Percentiles rank a stretch among this genome's conserved stretches.
These are phyloP conservation scores for Bedellia somnulentella DNA, from an alignment of 2,888 invertebrate species.

Conservation along the genomic window DNA sequence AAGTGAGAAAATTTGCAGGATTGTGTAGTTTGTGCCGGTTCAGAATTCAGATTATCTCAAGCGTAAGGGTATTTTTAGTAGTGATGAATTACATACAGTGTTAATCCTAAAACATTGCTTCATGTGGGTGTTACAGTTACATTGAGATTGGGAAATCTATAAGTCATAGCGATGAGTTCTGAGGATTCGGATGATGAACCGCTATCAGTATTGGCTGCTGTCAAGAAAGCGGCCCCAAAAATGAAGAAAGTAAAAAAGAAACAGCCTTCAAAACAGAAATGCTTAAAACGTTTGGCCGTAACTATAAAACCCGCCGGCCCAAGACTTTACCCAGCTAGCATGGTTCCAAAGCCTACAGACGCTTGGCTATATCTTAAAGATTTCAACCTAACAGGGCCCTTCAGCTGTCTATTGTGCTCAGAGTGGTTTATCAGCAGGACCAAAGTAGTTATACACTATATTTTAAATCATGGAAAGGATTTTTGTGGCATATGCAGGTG, in stretches of 20 bases:
- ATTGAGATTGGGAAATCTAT: too few species aligned
- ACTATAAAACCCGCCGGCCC: background rate
- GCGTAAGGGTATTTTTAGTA: too few species aligned
- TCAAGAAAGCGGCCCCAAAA: slow-evolving; percentile 24
- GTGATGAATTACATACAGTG: too few species aligned
- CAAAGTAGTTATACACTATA: slow-evolving; percentile 47
- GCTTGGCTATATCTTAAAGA: slow-evolving; percentile 55
- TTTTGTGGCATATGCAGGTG: slow-evolving; percentile 55
- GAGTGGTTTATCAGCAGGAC: slow-evolving; percentile 51
- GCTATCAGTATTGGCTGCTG: slow-evolving; percentile 32
- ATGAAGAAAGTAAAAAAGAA: slow-evolving; percentile 15
- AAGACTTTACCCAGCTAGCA: background rate
- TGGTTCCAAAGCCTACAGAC: slow-evolving; percentile 27
- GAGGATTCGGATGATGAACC: slow-evolving; percentile 54
- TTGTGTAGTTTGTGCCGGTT: too few species aligned
- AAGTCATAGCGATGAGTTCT: too few species aligned
- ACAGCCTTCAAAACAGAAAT: slow-evolving; percentile 2
- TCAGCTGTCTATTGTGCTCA: slow-evolving; percentile 43
- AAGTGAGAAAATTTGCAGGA: too few species aligned
- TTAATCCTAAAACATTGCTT: too few species aligned
- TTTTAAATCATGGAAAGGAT: slow-evolving; percentile 53
- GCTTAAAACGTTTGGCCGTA: background rate
- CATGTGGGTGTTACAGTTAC: too few species aligned
- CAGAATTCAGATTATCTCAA: too few species aligned
- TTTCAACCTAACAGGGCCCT: slow-evolving; percentile 41